phyloP scores from a whole-genome alignment of 2,797 vertebrate species.

The Acipenser oxyrinchus region DNA sequence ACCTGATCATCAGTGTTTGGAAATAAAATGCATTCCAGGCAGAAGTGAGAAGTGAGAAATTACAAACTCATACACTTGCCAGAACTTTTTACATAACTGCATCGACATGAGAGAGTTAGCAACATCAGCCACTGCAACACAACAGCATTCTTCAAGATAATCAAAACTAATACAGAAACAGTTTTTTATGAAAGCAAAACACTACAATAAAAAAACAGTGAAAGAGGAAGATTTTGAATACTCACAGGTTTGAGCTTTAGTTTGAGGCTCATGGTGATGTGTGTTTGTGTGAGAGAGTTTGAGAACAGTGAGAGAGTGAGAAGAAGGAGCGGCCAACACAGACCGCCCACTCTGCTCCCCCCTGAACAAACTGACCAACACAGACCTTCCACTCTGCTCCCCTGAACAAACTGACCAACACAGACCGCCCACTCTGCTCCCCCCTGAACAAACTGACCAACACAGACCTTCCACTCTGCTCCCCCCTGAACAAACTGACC shows the following conservation, averaged over 20 bases:
- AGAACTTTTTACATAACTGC: no score
- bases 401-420: not conserved
- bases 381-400: constrained; percentile 12
- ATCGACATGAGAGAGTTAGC: no score
- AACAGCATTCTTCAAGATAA: no score
- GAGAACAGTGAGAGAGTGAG: constrained; percentile 16
- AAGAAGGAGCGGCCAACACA: constrained; percentile 24
- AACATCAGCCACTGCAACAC: no score
- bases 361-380: not conserved
- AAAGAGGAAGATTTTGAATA: constrained; percentile 18
- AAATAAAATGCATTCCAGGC: no score
- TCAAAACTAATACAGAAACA: no score
- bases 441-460: no score
- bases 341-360: constrained; percentile 16
- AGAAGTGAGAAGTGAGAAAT: no score
- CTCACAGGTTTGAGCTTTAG: constrained; percentile 65
- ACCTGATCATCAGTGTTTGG: no score
- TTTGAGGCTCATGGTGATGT: constrained; percentile 60
- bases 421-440: not conserved
- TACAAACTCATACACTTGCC: no score
- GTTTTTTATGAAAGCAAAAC: no score
- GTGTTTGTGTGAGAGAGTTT: constrained; percentile 23
- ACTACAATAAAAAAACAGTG: not conserved
- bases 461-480: no score
- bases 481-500: constrained; percentile 1